These are phyloP conservation scores for Panorpa germanica DNA, from an alignment of 2,888 invertebrate genomes.

Conservation along the genomic window DNA sequence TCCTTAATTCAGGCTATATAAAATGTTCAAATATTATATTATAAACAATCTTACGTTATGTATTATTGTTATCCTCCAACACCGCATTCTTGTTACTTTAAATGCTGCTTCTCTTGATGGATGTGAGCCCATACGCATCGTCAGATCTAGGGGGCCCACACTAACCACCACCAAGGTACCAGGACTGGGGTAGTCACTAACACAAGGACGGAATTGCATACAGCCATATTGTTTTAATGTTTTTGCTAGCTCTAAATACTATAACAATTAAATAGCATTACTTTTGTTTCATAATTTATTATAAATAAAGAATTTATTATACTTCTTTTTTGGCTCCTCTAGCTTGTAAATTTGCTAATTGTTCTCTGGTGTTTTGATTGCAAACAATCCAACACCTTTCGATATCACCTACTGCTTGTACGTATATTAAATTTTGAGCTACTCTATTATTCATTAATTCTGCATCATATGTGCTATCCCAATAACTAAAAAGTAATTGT, in stretches of 20 bases:
- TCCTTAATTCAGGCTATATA: too few species aligned
- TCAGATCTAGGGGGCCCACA: conserved; percentile 74
- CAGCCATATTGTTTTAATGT: conserved; percentile 79
- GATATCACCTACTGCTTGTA: conserved; percentile 74
- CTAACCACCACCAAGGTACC: conserved; percentile 51
- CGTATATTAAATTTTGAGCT: conserved; percentile 68
- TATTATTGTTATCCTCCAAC: conserved; percentile 88
- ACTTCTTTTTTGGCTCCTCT: conserved; percentile 71
- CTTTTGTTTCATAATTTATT: conserved; percentile 2
- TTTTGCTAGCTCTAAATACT: conserved; percentile 75
- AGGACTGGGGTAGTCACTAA: conserved; percentile 56
- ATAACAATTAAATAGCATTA: conserved; percentile 18
- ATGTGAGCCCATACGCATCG: conserved; percentile 39
- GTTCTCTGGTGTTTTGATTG: conserved; percentile 44
- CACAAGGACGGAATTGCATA: conserved; percentile 56
- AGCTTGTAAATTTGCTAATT: conserved; percentile 50
- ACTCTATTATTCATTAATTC: conserved; percentile 66
- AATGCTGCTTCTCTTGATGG: conserved; percentile 68
- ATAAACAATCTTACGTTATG: conserved; percentile 24
- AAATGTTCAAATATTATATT: conserved; percentile 4
- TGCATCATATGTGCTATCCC: conserved; percentile 72
- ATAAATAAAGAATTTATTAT: conserved; percentile 11
- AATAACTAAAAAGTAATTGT: conserved; percentile 43
- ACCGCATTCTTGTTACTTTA: conserved; percentile 89
- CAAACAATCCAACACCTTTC: conserved; percentile 72